These are phyloP conservation scores for Torymus auratus DNA, from an alignment of 2,888 invertebrate genomes.

Conservation along the genomic window DNA sequence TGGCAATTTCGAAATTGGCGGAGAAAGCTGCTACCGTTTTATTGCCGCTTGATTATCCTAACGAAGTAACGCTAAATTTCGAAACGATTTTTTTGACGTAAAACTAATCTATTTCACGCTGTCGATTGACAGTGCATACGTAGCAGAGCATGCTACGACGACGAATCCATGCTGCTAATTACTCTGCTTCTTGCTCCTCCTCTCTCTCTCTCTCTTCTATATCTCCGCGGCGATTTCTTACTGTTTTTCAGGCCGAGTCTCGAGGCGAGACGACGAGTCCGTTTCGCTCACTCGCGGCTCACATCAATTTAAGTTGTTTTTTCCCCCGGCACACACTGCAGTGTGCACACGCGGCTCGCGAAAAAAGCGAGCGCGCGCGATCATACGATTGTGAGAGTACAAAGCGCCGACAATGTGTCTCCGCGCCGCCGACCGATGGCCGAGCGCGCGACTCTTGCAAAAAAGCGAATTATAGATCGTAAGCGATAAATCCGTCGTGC, in stretches of 20 bases:
- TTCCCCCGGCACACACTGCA: slow-evolving; percentile 35
- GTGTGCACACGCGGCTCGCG: slow-evolving; percentile 59
- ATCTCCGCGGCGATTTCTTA: slow-evolving; percentile 58
- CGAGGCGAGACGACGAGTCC: slow-evolving; percentile 53
- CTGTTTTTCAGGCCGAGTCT: slow-evolving; percentile 58
- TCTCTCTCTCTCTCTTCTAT: slow-evolving; percentile 26
- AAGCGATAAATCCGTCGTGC: slow-evolving; percentile 64
- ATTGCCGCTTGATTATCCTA: neutral
- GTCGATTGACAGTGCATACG: neutral
- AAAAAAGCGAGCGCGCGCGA: slow-evolving; percentile 72
- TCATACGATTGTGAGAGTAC: slow-evolving; percentile 74
- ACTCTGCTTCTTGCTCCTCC: slow-evolving; percentile 37
- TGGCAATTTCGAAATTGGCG: slow-evolving; percentile 21
- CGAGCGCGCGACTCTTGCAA: slow-evolving; percentile 61
- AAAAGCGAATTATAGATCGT: slow-evolving; percentile 72
- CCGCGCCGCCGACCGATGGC: slow-evolving; percentile 59
- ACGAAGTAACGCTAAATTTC: no score
- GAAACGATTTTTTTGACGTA: no score
- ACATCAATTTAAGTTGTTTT: slow-evolving; percentile 72
- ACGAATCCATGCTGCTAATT: slow-evolving; percentile 44
- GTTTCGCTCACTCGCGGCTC: slow-evolving; percentile 65
- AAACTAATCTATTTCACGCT: neutral
- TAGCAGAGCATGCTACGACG: neutral
- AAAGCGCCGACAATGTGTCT: slow-evolving; percentile 66
- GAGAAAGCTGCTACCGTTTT: neutral